Evolutionary conservation across 1,140 invertebrate species (phyloP), one percentile per base, ranked within the genome.

Genomic region (Acyrthosiphon pisum): DNA sequence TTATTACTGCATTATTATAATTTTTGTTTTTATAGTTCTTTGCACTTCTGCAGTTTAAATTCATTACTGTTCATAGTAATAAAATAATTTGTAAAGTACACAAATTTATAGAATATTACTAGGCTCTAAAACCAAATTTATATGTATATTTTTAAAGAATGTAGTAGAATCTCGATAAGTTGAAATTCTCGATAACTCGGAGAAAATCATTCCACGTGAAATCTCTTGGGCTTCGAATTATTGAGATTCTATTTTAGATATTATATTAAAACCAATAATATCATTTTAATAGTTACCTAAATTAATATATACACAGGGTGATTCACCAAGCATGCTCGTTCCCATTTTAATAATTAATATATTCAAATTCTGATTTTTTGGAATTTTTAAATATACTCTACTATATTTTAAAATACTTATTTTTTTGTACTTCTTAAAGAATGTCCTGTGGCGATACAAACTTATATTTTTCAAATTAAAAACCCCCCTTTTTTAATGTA

Each of bases 121-220:
- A n/a, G 30, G 30, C 30, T 9, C 7, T 68, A 68, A 30, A 68
- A 68, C 60, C 4, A 68, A 60, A 60, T 7, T 3, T 60, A 30
- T 26, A 60, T 60, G 14, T 50, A 50, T 50, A 60, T 60, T 60
- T 56, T 60, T 18, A 50, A 60, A 14, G 4, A 14, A 68, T n/a
- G n/a, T 68, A 68, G 60, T 68, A 68, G 60, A 68, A 68, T 68
- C 60, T 68, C 60, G 60, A 68, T 68, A 68, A 68, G 60, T 68
- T 68, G 60, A 68, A 68, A n/a, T 68, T 68, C 60, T 68, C 60
- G 60, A 68, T 68, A 68, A 68, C 30, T 68, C 30, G 60, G 60
- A 68, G 60, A 68, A 68, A 68, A 68, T 68, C 60, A 68, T 68
- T 68, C 60, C 60, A 68, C 30, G 60, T 68, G 60, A 68, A 68